Evolutionary conservation across 2,888 invertebrate genomes (phyloP).

Genomic region (Blera fallax): DNA sequence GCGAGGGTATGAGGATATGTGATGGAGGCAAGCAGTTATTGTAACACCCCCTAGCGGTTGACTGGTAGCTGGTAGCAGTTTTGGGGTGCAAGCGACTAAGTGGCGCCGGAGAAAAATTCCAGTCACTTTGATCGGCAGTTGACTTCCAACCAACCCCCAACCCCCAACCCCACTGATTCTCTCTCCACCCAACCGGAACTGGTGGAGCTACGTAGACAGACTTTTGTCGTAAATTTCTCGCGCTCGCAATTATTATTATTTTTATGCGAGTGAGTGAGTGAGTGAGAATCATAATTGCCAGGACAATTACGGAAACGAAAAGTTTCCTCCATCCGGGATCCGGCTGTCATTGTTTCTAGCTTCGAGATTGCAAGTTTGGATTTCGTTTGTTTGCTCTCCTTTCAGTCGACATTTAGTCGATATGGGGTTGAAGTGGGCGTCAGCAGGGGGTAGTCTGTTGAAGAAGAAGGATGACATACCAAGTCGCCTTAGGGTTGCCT

Average conservation of each 20-base stretch:
- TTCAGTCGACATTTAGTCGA: not conserved
- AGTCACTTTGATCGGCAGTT: slow-evolving; percentile 66
- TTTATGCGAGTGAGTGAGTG: slow-evolving; percentile 7
- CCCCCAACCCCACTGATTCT: not conserved
- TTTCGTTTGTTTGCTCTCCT: not conserved
- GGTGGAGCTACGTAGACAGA: slow-evolving; percentile 39
- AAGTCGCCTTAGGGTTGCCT: slow-evolving; percentile 51
- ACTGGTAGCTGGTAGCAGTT: not conserved
- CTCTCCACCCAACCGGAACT: not conserved
- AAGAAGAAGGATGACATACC: slow-evolving; percentile 48
- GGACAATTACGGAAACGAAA: slow-evolving; percentile 69
- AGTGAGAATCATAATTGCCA: slow-evolving; percentile 64
- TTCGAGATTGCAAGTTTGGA: slow-evolving; percentile 45
- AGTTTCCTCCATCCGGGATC: slow-evolving; percentile 41
- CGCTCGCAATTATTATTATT: slow-evolving; percentile 60
- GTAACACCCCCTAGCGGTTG: slow-evolving; percentile 27
- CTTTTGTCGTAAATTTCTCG: slow-evolving; percentile 68
- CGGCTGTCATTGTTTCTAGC: slow-evolving; percentile 50
- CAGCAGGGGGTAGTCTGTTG: not conserved
- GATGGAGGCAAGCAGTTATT: slow-evolving; percentile 8
- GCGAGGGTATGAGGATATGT: not conserved
- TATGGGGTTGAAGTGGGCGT: not conserved
- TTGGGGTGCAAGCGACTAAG: slow-evolving; percentile 46
- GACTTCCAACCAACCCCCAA: slow-evolving; percentile 43
- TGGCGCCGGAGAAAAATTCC: slow-evolving; percentile 57